Evolutionary conservation across 2,888 invertebrate species (phyloP), one percentile per base, ranked within the genome.

Genomic region (Acrobasis consociella): DNA sequence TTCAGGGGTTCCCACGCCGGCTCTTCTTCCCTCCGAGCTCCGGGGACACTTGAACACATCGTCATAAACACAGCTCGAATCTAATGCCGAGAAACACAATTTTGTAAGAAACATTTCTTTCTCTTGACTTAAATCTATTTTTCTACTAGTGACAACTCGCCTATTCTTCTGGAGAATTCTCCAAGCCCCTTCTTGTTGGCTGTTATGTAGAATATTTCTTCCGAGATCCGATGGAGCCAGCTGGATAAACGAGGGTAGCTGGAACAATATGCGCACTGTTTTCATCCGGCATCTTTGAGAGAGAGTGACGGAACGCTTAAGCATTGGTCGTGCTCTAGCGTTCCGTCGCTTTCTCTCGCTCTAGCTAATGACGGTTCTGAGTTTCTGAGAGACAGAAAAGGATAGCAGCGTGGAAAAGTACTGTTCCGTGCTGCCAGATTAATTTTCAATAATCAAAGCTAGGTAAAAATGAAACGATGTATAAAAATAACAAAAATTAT

Each of bases 151-250:
- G 74, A 70, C 62, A 83, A 85, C 87, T 86, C 79, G 83, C 87
- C 85, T 83, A 89, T 82, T 81, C 83, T 82, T 81, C 74, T 83
- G 8, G 83, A 68, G 65, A 88, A 89, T 62, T 88, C 87, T 59
- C 68, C 62, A 7, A 88, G 80, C 39, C 88, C 89, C 68, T 84
- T 87, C 66, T 78, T 78, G 71, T 87, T 86, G 9, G 78, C 87
- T 1, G 87, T 88, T 46, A 77, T 66, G 68, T 76, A 87, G 71
- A 78, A 87, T 17, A 71, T 61, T 72, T 86, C 78, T 66, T 83
- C 80, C 2, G 85, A 84, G 67, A 87, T 75, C 46, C 80, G 78
- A 58, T 72, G 74, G 0, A 86, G 68, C 87, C 88, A 88, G 53
- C 72, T 70, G 5, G 79, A 77, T 8, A 88, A 67, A 31, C 71